Base-by-base conservation (phyloP, 64 coral and sea anemone genomes). In the Orbicella faveolata region DNA sequence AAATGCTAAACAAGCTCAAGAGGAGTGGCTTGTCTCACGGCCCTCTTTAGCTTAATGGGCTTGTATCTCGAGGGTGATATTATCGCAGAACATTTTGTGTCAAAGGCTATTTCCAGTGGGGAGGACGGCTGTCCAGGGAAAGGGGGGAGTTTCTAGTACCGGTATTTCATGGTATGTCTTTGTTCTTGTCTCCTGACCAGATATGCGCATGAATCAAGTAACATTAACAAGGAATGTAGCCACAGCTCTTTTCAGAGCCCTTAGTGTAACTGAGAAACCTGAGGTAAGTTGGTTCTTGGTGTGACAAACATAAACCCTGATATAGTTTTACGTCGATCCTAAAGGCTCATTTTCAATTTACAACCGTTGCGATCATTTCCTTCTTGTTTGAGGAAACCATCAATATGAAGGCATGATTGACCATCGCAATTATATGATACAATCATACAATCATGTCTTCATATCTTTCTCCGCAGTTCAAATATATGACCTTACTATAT, bases 241-340 rank as follows among this genome's bases (percentile, higher is more conserved):
- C 23, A 52, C 37, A 52, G 82, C 82, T 17, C 6, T 85, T 23
- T 72, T 85, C 18, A 85, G 41, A 85, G 65, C 63, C 44, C 65
- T 85, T 67, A 62, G 39, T 25, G 23, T 12, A 53, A 35, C 82
- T 52, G 44, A 41, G 1, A 66, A 85, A 26, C 65, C 82, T 33
- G 39, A 85, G 82, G 82, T 85, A 37, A 35, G 54, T 82, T 37
- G n/a, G 13, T 7, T 21, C 1, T 0, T 78, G 3, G 3, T 18
- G n/a, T 70, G 67, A 70, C 25, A 7, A 25, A 11, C n/a, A 23
- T 23, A 70, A 70, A 70, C 11, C n/a, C 2, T n/a, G 67, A 70
- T 30, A 33, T 70, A 23, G 35, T 6, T 5, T 6, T 23, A 51
- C 44, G 44, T 48, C 7, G 4, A 48, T 48, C 44, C 44, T 48